Evolutionary conservation across 2,888 invertebrate genomes (phyloP).

Genomic region (Glomeris marginata): DNA sequence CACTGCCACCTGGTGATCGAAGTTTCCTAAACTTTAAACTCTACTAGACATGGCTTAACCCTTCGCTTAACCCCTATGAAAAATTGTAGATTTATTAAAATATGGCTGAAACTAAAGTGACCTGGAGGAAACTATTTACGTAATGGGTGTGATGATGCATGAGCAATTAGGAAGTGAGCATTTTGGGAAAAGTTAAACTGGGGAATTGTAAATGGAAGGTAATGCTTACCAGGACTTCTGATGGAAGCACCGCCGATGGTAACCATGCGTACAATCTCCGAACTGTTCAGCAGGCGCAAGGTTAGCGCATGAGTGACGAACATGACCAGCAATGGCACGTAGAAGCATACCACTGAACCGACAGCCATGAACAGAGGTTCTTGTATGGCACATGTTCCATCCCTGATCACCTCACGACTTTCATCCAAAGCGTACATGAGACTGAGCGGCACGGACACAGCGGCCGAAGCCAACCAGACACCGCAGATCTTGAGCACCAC

Average conservation of each 20-base stretch:
- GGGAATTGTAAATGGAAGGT: background rate
- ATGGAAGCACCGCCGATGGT: constrained; percentile 24
- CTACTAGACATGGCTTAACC: too few species aligned
- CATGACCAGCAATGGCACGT: constrained; percentile 90
- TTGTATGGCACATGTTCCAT: constrained; percentile 72
- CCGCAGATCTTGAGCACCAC: constrained; percentile 80
- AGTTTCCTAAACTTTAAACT: too few species aligned
- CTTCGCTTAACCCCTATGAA: too few species aligned
- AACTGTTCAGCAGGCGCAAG: constrained; percentile 57
- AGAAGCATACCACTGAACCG: constrained; percentile 88
- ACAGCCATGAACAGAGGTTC: constrained; percentile 70
- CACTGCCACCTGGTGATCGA: too few species aligned
- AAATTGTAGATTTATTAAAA: too few species aligned
- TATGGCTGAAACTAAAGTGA: too few species aligned
- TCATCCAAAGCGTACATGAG: constrained; percentile 79
- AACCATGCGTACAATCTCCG: constrained; percentile 8
- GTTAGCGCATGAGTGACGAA: constrained; percentile 86
- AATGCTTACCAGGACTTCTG: too few species aligned
- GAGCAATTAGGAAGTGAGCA: too few species aligned
- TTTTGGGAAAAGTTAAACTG: too few species aligned
- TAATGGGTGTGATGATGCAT: too few species aligned
- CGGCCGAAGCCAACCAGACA: constrained; percentile 83
- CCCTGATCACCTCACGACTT: constrained; percentile 56
- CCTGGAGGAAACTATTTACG: too few species aligned
- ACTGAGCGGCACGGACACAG: constrained; percentile 78